Percentiles rank a stretch among this genome's conserved stretches.
These are phyloP conservation scores for Macaria notata DNA, from an alignment of 2,888 invertebrate species.

Conservation along the genomic window DNA sequence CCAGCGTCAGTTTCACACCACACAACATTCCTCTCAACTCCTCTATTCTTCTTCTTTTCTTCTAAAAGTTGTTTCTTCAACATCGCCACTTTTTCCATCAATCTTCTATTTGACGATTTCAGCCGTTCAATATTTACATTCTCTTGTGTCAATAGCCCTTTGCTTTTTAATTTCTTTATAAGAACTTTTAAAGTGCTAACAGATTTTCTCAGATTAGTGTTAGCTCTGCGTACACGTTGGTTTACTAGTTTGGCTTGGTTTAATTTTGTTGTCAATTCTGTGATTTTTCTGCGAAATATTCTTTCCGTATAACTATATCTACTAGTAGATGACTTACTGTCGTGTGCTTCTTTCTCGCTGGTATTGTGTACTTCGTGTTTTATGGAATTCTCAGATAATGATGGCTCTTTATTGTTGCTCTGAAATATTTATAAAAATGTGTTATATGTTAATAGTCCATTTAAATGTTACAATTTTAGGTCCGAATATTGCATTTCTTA, in stretches of 20 bases:
- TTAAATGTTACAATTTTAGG: too few relatives aligned
- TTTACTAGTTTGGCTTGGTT: not conserved
- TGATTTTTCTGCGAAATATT: constrained; percentile 13
- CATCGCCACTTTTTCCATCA: constrained; percentile 10
- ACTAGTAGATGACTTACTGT: too few relatives aligned
- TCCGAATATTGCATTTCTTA: too few relatives aligned
- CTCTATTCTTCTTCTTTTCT: constrained; percentile 12
- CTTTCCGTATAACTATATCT: constrained; percentile 1
- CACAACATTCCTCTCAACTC: constrained; percentile 9
- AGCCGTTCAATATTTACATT: constrained; percentile 12
- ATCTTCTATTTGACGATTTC: constrained; percentile 7
- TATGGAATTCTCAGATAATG: too few relatives aligned
- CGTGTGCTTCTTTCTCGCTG: too few relatives aligned
- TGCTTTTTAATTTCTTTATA: constrained; percentile 12
- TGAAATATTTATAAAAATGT: too few relatives aligned
- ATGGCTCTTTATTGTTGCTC: too few relatives aligned
- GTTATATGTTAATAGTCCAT: too few relatives aligned
- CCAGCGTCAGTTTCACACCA: constrained; percentile 5
- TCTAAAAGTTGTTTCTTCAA: constrained; percentile 12
- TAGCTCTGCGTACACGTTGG: constrained; percentile 7
- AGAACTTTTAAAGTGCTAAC: not conserved
- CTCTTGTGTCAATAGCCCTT: constrained; percentile 9
- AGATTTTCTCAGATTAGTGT: constrained; percentile 8
- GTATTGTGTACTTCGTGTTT: too few relatives aligned
- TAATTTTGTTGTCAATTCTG: constrained; percentile 1